Base-by-base conservation (phyloP, 2,113 vertebrate species). In the Anguilla rostrata region DNA sequence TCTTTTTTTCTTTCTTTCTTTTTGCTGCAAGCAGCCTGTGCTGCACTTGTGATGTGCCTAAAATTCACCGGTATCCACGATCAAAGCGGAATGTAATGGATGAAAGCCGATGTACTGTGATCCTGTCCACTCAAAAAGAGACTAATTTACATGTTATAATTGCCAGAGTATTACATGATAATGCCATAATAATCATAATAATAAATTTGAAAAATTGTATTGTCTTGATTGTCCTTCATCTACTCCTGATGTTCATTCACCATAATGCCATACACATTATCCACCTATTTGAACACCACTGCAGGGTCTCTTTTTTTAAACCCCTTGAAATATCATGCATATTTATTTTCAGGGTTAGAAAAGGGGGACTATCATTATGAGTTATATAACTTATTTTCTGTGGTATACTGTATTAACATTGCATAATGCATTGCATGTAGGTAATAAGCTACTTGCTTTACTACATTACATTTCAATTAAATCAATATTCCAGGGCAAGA, bases 141-240 rank as follows among this genome's bases (percentile, higher is more conserved):
- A 34, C 71, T 75, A n/a, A 75, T 75, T 75, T 75, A 75, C 71
- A 75, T 29, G 71, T 34, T 75, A 12, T 75, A 75, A 75, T 75
- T 75, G 71, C 26, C 71, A 11, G 26, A 34, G n/a, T 75, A 34
- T 75, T 75, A 29, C 22, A 75, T 75, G 71, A 7, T 2, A 75
- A 75, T 75, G 71, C 9, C 26, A n/a, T 34, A 29, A 75, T 75
- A 34, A 75, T 75, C 22, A 34, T 34, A 75, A 75, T 29, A 34
- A 75, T 29, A 75, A 75, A 60, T 60, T 46, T 6, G 3, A 60
- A 66, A 26, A 3, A 20, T 2, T 66, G 20, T 8, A 26, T 66
- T 75, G 71, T 29, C 71, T 75, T 75, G 71, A 75, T 14, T 75
- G n/a, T 75, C 2, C n/a, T 75, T 34, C 71, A 12, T 75, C 9